These are phyloP conservation scores for Chironomus riparius DNA, from an alignment of 2,888 invertebrate genomes.

Conservation along the genomic window DNA sequence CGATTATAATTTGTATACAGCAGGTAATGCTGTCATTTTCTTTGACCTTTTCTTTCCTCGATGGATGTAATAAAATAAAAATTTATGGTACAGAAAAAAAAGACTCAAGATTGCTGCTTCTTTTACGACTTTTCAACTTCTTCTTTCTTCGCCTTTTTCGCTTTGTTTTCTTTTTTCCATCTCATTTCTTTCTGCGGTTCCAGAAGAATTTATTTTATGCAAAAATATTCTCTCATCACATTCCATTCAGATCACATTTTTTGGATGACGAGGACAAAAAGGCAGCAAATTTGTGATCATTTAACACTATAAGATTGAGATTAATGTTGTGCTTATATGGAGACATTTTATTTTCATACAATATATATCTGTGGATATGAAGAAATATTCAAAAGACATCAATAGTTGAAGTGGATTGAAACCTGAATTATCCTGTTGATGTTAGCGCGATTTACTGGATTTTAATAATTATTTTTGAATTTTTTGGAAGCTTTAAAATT, in stretches of 20 bases:
- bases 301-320: background rate
- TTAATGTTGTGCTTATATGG: background rate
- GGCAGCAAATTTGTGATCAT: background rate
- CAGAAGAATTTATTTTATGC: too few relatives aligned
- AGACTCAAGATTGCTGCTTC: background rate
- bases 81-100: background rate
- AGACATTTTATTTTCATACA: too few relatives aligned
- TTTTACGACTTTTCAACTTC: background rate
- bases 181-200: background rate
- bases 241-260: too few relatives aligned
- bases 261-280: too few relatives aligned
- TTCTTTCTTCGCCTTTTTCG: background rate
- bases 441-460: too few relatives aligned
- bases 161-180: constrained; percentile 1
- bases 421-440: too few relatives aligned
- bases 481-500: too few relatives aligned
- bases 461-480: too few relatives aligned
- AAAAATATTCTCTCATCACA: too few relatives aligned
- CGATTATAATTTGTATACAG: background rate
- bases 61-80: background rate
- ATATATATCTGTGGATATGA: background rate
- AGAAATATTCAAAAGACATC: background rate
- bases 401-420: too few relatives aligned
- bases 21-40: background rate
- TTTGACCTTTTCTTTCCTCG: background rate